phyloP scores from a whole-genome alignment of 2,797 vertebrate genomes.

The Okamejei kenojei region DNA sequence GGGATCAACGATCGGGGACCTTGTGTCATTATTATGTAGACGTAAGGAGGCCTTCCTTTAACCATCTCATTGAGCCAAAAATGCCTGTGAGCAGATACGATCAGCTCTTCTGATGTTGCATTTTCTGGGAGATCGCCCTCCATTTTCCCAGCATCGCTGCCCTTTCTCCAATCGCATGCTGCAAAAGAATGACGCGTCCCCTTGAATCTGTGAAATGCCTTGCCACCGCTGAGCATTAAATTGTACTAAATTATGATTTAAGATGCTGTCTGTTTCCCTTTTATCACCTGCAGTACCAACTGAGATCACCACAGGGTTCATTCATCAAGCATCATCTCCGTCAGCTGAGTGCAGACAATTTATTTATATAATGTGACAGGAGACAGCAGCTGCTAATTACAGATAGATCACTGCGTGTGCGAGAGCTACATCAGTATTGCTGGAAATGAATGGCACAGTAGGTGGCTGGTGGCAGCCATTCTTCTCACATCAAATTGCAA shows the following conservation, averaged over 20 bases:
- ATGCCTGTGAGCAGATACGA: too few relatives aligned
- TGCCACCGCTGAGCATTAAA: constrained; percentile 28
- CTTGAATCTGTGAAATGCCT: neutral
- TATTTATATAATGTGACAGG: constrained; percentile 38
- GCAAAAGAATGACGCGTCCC: neutral
- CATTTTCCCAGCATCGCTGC: neutral
- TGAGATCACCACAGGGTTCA: constrained; percentile 26
- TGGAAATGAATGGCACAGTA: constrained; percentile 25
- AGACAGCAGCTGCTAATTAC: constrained; percentile 37
- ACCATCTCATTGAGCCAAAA: neutral
- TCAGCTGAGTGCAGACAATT: constrained; percentile 14
- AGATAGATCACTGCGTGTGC: constrained; percentile 28
- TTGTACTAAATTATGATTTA: constrained; percentile 38
- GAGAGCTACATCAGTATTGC: constrained; percentile 10
- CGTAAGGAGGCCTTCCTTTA: neutral
- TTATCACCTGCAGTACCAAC: constrained; percentile 33
- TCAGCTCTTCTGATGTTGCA: neutral
- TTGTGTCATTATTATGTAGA: neutral
- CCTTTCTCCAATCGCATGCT: neutral
- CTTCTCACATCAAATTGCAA: constrained; percentile 29
- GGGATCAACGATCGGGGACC: neutral
- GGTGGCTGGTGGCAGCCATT: constrained; percentile 26
- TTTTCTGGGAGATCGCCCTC: neutral
- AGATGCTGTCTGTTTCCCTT: constrained; percentile 33
- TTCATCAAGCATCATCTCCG: constrained; percentile 28